These are phyloP conservation scores for Anorthoa munda DNA, from an alignment of 2,888 invertebrate species.

Conservation along the genomic window DNA sequence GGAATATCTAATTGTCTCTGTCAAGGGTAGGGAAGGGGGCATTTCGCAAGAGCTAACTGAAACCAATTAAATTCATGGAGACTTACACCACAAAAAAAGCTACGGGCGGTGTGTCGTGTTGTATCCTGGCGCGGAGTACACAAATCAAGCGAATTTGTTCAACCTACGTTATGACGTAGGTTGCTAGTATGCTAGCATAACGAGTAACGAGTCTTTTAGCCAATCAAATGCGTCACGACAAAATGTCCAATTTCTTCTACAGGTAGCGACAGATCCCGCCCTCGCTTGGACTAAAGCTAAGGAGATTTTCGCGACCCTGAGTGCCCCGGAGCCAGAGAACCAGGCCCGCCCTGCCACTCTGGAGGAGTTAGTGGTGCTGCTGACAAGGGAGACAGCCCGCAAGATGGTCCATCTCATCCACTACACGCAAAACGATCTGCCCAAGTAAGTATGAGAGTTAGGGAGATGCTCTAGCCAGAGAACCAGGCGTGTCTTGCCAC, in stretches of 20 bases:
- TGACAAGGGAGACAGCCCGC: conserved; percentile 95
- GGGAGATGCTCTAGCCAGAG: conserved; percentile 91
- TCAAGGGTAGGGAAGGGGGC: background rate
- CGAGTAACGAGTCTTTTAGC: no score
- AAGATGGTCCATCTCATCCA: conserved; percentile 95
- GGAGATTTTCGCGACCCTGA: conserved; percentile 93
- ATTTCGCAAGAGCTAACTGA: background rate
- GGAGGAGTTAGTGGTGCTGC: conserved; percentile 94
- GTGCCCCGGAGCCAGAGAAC: conserved; percentile 95
- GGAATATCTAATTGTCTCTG: background rate
- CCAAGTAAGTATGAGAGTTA: conserved; percentile 83
- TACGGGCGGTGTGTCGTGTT: no score
- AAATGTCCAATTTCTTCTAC: background rate
- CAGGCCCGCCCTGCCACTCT: conserved; percentile 95
- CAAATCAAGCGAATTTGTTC: no score
- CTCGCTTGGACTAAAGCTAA: conserved; percentile 94
- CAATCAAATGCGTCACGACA: no score
- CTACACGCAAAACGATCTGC: conserved; percentile 92
- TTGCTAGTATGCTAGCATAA: no score
- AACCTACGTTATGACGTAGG: no score
- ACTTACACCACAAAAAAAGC: background rate
- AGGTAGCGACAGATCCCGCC: conserved; percentile 95
- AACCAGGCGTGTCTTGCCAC: conserved; percentile 96
- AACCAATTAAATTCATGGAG: background rate
- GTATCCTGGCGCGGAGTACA: no score